phyloP scores from a whole-genome alignment of 2,797 vertebrate genomes.

The Enteromius fasciolatus region DNA sequence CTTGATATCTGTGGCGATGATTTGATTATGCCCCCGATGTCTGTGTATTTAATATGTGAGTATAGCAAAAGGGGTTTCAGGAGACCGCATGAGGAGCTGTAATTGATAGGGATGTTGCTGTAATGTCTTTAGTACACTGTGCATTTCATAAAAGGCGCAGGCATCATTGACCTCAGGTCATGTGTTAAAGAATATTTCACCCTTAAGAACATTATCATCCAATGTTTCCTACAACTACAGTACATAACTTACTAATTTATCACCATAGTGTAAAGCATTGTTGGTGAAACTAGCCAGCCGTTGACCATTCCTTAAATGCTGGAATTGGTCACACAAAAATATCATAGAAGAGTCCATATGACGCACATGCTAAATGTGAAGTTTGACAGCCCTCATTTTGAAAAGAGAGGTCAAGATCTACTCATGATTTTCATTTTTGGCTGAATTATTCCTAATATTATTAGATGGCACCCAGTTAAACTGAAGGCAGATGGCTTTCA shows the following conservation, averaged over 20 bases:
- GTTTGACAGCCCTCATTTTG: neutral
- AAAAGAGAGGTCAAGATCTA: neutral
- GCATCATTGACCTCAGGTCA: neutral
- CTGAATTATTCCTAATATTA: neutral
- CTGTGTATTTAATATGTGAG: slow-evolving; percentile 16
- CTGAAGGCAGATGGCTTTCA: neutral
- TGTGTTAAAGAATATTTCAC: slow-evolving; percentile 9
- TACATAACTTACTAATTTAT: neutral
- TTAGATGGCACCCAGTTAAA: neutral
- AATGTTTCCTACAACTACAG: neutral
- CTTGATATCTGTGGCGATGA: slow-evolving; percentile 24
- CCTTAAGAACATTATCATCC: neutral
- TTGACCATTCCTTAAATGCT: neutral
- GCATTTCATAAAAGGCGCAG: neutral
- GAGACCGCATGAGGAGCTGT: slow-evolving; percentile 23
- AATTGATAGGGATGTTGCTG: slow-evolving; percentile 19
- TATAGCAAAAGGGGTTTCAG: slow-evolving; percentile 11
- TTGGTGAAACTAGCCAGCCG: neutral
- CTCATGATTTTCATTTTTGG: neutral
- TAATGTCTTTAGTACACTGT: neutral
- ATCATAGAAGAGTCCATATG: neutral
- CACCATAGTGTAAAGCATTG: neutral
- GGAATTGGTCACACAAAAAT: neutral
- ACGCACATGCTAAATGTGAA: neutral
- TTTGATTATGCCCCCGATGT: slow-evolving; percentile 14